phyloP scores from a whole-genome alignment of 2,888 invertebrate species.

The Sinohyriopsis cumingii region DNA sequence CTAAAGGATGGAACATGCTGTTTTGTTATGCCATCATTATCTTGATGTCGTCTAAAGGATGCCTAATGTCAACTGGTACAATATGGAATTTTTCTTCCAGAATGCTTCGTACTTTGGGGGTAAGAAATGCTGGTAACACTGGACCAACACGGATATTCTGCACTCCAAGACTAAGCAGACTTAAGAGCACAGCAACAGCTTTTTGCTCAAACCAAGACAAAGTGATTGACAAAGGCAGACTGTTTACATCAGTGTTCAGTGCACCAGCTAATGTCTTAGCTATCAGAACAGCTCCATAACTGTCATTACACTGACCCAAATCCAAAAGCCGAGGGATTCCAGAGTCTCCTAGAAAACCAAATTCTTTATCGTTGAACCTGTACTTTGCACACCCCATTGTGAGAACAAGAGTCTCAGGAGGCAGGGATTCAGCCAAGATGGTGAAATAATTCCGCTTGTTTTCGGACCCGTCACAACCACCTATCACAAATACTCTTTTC shows the following conservation, averaged over 20 bases:
- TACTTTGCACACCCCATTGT: conserved; percentile 61
- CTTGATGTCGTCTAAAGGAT: conserved; percentile 43
- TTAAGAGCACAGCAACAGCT: conserved; percentile 53
- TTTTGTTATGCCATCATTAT: conserved; percentile 31
- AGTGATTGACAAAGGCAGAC: conserved; percentile 48
- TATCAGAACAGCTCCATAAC: conserved; percentile 51
- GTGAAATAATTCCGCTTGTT: conserved; percentile 55
- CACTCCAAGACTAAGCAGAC: conserved; percentile 51
- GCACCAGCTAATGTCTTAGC: conserved; percentile 51
- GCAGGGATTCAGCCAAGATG: conserved; percentile 42
- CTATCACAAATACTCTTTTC: conserved; percentile 54
- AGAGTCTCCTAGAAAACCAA: conserved; percentile 48
- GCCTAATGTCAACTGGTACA: conserved; percentile 39
- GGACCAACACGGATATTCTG: conserved; percentile 54
- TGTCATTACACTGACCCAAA: conserved; percentile 55
- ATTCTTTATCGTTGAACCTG: conserved; percentile 44
- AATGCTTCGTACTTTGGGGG: conserved; percentile 41
- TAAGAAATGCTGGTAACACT: conserved; percentile 55
- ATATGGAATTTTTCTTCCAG: conserved; percentile 47
- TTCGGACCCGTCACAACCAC: conserved; percentile 58
- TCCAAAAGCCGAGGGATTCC: conserved; percentile 58
- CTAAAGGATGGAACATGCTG: too few species aligned
- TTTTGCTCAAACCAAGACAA: conserved; percentile 60
- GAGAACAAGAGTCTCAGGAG: conserved; percentile 51
- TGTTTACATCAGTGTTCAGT: conserved; percentile 53